Evolutionary conservation across 2,888 invertebrate genomes (phyloP).

Genomic region (Ophonus ardosiacus): DNA sequence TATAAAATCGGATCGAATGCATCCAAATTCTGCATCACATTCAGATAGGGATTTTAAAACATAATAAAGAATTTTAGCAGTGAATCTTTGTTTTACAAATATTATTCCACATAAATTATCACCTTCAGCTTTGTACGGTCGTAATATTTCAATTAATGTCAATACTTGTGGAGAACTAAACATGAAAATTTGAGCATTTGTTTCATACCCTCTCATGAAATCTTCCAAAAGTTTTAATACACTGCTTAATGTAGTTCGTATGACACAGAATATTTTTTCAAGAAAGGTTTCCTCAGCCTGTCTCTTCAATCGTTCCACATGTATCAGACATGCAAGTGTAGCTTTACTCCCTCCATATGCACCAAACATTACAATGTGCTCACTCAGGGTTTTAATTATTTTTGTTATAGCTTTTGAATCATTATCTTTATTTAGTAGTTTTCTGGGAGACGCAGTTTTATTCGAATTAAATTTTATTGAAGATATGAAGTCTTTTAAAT

Average conservation of each 20-base stretch:
- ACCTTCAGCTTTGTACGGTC: conserved; percentile 77
- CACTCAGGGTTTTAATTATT: conserved; percentile 69
- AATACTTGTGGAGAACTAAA: conserved; percentile 83
- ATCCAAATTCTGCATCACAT: conserved; percentile 76
- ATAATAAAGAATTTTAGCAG: conserved; percentile 86
- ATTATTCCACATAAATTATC: conserved; percentile 83
- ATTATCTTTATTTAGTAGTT: conserved; percentile 67
- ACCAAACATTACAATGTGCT: conserved; percentile 77
- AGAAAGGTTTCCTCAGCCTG: conserved; percentile 74
- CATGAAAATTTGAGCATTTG: conserved; percentile 76
- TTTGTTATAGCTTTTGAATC: conserved; percentile 69
- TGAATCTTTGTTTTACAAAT: conserved; percentile 85
- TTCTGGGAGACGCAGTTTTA: neutral
- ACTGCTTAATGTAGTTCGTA: conserved; percentile 74
- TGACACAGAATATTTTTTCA: conserved; percentile 70
- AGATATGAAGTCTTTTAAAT: conserved; percentile 1
- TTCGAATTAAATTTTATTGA: neutral
- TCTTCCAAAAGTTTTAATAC: conserved; percentile 78
- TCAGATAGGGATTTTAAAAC: conserved; percentile 79
- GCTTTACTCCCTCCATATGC: conserved; percentile 81
- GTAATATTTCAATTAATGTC: conserved; percentile 80
- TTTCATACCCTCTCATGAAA: conserved; percentile 75
- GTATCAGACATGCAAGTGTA: conserved; percentile 79
- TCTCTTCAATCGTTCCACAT: conserved; percentile 81
- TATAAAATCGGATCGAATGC: conserved; percentile 84